Conservation (phyloP, 2,113 vertebrate species). For the Amphiprion ocellaris region DNA sequence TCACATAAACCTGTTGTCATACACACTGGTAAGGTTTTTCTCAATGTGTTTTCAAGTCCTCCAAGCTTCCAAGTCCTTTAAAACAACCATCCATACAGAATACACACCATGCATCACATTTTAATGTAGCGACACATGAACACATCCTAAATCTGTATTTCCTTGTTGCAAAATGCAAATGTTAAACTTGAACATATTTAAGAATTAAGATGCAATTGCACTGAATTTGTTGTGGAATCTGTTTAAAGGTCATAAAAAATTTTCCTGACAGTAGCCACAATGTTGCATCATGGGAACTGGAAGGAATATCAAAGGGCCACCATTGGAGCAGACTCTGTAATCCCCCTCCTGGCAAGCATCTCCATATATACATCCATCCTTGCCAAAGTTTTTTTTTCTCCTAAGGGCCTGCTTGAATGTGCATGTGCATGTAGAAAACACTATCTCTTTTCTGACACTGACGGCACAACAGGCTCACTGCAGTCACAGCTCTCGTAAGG, state of each 20-base stretch:
- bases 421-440: constrained; percentile 43
- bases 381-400: constrained; percentile 32
- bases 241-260: constrained; percentile 65
- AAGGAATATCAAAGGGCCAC: constrained; percentile 73
- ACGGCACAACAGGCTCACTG: constrained; percentile 47
- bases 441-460: constrained; percentile 59
- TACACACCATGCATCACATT: background rate
- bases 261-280: constrained; percentile 48
- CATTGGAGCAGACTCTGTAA: constrained; percentile 66
- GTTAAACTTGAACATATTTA: constrained; percentile 26
- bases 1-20: constrained; percentile 22
- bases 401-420: constrained; percentile 49
- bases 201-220: constrained; percentile 27
- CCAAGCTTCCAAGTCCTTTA: background rate
- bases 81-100: background rate
- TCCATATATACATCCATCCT: constrained; percentile 63
- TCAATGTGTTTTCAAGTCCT: constrained; percentile 49
- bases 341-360: constrained; percentile 69
- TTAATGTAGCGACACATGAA: too few species aligned
- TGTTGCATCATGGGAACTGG: constrained; percentile 75
- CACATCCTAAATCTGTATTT: too few species aligned
- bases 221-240: constrained; percentile 26
- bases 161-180: background rate
- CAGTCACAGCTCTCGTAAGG: constrained; percentile 58
- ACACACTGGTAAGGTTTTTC: constrained; percentile 50